phyloP scores from a whole-genome alignment of 2,113 vertebrate genomes.

The Oxygymnocypris stewartii region DNA sequence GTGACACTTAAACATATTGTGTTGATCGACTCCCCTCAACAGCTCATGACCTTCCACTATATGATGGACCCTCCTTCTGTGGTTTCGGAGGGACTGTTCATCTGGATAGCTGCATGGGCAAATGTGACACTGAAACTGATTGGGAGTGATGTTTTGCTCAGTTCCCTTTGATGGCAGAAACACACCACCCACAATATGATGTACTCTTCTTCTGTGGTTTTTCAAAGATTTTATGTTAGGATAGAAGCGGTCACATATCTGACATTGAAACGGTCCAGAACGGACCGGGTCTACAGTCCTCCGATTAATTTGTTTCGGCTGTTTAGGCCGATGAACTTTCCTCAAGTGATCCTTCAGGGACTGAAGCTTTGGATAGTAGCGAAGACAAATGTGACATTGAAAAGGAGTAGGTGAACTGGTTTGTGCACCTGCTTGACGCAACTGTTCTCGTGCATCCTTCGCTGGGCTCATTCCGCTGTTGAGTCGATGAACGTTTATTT shows the following conservation, averaged over 20 bases:
- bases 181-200: constrained; percentile 47
- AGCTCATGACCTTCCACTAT: constrained; percentile 64
- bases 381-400: constrained; percentile 56
- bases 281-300: neutral
- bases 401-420: constrained; percentile 46
- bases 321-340: constrained; percentile 54
- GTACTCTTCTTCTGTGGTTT: constrained; percentile 53
- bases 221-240: constrained; percentile 49
- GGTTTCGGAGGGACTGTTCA: constrained; percentile 74
- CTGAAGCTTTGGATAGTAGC: constrained; percentile 55
- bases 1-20: constrained; percentile 52
- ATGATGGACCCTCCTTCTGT: constrained; percentile 73
- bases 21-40: constrained; percentile 30
- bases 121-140: constrained; percentile 68
- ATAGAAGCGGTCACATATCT: constrained; percentile 48
- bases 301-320: neutral
- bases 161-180: constrained; percentile 37
- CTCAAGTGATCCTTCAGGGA: constrained; percentile 58
- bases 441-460: constrained; percentile 12
- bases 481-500: constrained; percentile 65
- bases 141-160: constrained; percentile 56
- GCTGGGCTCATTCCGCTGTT: neutral
- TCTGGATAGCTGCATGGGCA: constrained; percentile 72
- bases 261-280: constrained; percentile 46
- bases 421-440: constrained; percentile 24